Conservation (phyloP, 2,797 vertebrate species). For the Luscinia luscinia region DNA sequence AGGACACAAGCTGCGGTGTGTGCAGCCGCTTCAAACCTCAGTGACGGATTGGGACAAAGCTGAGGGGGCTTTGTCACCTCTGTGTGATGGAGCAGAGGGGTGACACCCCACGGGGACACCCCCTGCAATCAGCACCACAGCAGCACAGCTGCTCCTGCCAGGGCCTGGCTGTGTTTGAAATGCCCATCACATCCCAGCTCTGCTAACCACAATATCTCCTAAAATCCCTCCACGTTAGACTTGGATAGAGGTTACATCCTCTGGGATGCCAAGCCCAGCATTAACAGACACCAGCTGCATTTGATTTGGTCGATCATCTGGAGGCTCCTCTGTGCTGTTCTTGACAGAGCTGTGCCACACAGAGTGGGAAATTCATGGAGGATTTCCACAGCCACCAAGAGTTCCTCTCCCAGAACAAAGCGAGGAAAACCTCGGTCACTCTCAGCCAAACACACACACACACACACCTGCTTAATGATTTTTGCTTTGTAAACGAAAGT, state of each 20-base stretch:
- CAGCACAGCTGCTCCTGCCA: rapidly evolving
- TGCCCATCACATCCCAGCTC: slow-evolving; percentile 6
- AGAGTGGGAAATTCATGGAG: neutral
- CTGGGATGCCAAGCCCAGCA: neutral
- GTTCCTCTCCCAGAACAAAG: neutral
- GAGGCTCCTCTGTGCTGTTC: neutral
- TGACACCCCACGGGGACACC: no score
- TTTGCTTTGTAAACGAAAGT: slow-evolving; percentile 54
- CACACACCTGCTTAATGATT: slow-evolving; percentile 68
- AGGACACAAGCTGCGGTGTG: neutral
- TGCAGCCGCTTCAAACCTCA: rapidly evolving
- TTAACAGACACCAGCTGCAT: neutral
- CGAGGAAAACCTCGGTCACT: neutral
- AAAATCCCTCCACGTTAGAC: neutral
- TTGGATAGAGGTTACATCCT: slow-evolving; percentile 28
- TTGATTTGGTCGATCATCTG: neutral
- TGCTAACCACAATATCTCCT: neutral
- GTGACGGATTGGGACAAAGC: rapidly evolving
- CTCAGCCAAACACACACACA: neutral
- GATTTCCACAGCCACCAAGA: neutral
- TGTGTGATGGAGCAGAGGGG: rapidly evolving
- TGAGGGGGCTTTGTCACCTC: rapidly evolving
- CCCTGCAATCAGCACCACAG: neutral
- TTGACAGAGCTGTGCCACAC: slow-evolving; percentile 17
- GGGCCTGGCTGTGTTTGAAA: neutral